phyloP scores from a whole-genome alignment of 2,113 vertebrate genomes.

The Tragelaphus imberbis region DNA sequence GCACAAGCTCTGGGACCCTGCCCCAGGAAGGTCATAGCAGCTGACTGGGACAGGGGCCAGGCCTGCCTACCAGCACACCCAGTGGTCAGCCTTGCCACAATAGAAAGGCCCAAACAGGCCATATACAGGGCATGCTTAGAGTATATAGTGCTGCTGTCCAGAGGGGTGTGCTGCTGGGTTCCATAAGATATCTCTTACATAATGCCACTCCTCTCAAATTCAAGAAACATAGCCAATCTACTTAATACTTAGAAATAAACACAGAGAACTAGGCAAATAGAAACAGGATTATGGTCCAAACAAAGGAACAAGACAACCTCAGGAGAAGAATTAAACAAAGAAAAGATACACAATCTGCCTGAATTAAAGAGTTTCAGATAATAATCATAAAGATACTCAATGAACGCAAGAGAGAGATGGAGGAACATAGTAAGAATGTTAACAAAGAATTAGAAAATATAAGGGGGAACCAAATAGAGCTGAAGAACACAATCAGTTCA shows the following conservation, averaged over 20 bases:
- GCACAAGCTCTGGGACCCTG: neutral
- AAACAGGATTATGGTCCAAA: neutral
- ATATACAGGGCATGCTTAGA: neutral
- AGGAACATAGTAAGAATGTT: neutral
- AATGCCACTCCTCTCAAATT: neutral
- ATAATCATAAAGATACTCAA: neutral
- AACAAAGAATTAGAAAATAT: neutral
- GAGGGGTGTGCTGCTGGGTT: neutral
- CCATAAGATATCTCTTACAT: neutral
- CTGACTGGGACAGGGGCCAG: neutral
- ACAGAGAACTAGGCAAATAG: neutral
- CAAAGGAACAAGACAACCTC: neutral
- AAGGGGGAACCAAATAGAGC: neutral
- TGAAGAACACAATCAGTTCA: neutral
- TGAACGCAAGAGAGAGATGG: neutral
- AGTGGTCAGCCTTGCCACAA: neutral
- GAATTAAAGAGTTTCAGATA: neutral
- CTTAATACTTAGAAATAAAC: neutral
- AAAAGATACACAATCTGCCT: neutral
- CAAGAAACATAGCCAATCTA: neutral
- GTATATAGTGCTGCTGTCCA: neutral
- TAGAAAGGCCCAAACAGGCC: neutral
- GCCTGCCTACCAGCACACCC: neutral
- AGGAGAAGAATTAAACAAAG: neutral
- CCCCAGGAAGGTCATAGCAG: neutral